Percentiles rank a stretch among this genome's conserved stretches.
Conservation (phyloP, 2,797 vertebrate species). For the Ceryle rudis region DNA sequence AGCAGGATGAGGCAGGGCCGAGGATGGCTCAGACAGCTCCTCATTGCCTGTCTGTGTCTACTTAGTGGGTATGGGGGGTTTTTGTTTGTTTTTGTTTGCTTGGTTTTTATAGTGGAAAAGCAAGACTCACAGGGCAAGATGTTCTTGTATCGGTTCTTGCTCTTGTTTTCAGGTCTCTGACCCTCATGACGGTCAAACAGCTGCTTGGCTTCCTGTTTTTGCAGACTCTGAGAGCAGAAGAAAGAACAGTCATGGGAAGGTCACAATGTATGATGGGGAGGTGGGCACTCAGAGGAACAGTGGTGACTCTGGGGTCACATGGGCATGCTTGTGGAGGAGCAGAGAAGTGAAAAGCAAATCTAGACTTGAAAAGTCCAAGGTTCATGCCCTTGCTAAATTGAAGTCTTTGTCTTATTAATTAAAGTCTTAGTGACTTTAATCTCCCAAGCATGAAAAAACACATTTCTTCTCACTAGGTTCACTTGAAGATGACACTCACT, state of each 20-base stretch:
- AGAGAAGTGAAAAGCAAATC: background rate
- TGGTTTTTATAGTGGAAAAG: background rate
- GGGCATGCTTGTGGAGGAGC: background rate
- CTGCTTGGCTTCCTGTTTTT: conserved; percentile 93
- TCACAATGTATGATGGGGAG: background rate
- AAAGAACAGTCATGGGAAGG: background rate
- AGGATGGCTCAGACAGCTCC: background rate
- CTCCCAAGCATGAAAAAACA: background rate
- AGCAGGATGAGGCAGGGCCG: background rate
- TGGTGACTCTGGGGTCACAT: background rate
- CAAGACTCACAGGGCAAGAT: conserved; percentile 93
- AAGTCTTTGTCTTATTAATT: too few species aligned
- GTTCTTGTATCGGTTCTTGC: conserved; percentile 99
- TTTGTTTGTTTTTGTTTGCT: background rate
- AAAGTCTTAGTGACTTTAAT: background rate
- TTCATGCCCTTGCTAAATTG: background rate
- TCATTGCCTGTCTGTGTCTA: background rate
- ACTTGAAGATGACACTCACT: background rate
- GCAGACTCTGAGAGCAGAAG: conserved; percentile 83
- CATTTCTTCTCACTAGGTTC: background rate
- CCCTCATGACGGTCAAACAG: conserved; percentile 93
- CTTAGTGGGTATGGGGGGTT: background rate
- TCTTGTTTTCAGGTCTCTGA: conserved; percentile 95
- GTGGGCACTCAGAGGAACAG: background rate
- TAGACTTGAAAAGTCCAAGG: background rate